Percentiles rank a stretch among this genome's conserved stretches.
phyloP scores from a whole-genome alignment of 2,888 invertebrate species.

The Escarpia spicata region DNA sequence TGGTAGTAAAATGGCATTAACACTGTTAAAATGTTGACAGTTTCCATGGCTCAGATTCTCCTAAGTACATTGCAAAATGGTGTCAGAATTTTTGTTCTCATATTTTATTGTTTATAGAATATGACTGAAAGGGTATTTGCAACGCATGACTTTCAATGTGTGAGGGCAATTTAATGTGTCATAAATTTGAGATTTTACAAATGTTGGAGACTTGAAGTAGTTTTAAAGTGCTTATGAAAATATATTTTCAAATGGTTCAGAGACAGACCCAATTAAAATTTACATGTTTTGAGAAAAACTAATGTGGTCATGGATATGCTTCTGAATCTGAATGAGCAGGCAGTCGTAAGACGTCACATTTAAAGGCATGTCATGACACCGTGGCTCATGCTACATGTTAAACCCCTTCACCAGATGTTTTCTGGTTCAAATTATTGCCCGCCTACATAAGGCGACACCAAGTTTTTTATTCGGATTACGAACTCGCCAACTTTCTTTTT shows the following conservation, averaged over 20 bases:
- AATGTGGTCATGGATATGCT: background rate
- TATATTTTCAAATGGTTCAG: too few relatives aligned
- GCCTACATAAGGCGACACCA: background rate
- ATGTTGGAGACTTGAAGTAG: background rate
- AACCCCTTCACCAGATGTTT: background rate
- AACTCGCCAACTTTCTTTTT: too few relatives aligned
- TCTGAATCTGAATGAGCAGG: too few relatives aligned
- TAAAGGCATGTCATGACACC: too few relatives aligned
- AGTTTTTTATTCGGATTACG: too few relatives aligned
- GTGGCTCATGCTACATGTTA: background rate
- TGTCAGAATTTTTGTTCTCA: background rate
- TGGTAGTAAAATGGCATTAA: too few relatives aligned
- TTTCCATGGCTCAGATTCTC: too few relatives aligned
- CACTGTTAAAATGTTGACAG: too few relatives aligned
- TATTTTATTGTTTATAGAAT: background rate
- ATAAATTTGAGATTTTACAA: background rate
- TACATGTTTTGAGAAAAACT: background rate
- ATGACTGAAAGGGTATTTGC: background rate
- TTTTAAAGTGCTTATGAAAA: background rate
- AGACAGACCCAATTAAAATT: too few relatives aligned
- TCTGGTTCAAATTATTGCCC: background rate
- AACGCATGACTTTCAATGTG: background rate
- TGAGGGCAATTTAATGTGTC: background rate
- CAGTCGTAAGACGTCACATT: too few relatives aligned
- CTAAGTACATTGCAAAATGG: background rate